Evolutionary conservation across 2,888 invertebrate species (phyloP), one percentile per base, ranked within the genome.

Genomic region (Drosophila merina): DNA sequence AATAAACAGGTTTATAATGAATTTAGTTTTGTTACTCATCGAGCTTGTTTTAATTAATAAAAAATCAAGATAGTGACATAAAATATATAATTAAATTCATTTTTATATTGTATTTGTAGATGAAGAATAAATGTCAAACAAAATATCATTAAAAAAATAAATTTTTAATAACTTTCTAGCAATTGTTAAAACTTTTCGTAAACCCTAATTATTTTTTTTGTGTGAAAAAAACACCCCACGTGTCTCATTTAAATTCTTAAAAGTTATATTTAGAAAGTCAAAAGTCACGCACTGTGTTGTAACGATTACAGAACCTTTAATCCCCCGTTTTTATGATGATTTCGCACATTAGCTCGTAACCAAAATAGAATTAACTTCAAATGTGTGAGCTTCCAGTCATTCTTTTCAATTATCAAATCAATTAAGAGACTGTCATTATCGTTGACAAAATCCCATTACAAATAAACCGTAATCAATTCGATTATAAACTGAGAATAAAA

Each of bases 281-380:
- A 58, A 5, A 26, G 57, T 60, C 60, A 57, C 47, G 25, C 31
- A 38, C 28, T 10, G 33, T 57, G 8, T 8, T 28, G 5, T 45
- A 45, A 31, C n/a, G 26, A 48, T 40, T 57, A 31, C 4, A 36
- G 14, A 48, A 26, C 14, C 40, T 42, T 42, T 42, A 42, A 40
- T 45, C 45, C 10, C 14, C 45, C 1, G 1, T 20, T 31, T 45
- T 38, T 8, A 4, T 8, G 7, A 10, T 44, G 4, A 44, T 44
- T 44, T 42, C 44, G 20, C 8, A 45, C 51, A 45, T 14, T 57
- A 45, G 20, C 28, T 26, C 40, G n/a, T 36, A n/a, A 36, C 30
- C 9, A 9, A 45, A 45, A 51, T 63, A 45, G 2, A 62, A 49
- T 20, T n/a, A 51, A 7, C 7, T 8, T 10, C 9, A 28, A 42